These are phyloP conservation scores for Tetraneura akinire DNA, from an alignment of 1,140 invertebrate genomes.

Conservation along the genomic window DNA sequence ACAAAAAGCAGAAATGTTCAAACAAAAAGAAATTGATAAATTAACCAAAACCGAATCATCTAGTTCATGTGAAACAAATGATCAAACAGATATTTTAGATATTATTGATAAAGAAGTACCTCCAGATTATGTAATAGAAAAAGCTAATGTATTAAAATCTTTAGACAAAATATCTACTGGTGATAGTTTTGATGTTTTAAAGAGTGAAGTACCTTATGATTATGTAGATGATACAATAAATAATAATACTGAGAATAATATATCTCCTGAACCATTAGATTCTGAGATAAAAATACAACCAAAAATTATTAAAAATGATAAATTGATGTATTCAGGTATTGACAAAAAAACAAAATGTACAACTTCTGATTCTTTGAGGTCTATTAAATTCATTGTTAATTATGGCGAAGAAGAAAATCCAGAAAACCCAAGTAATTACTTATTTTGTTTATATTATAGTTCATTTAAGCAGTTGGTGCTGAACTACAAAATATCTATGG, in stretches of 20 bases:
- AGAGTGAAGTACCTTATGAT: constrained; percentile 39
- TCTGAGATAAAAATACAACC: neutral
- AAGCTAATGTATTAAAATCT: constrained; percentile 1
- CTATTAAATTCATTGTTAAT: constrained; percentile 24
- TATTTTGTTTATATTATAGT: no score
- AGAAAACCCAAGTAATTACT: constrained; percentile 27
- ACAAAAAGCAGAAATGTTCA: constrained; percentile 45
- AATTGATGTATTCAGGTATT: neutral
- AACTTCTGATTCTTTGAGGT: neutral
- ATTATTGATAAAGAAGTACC: constrained; percentile 40
- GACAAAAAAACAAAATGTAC: neutral
- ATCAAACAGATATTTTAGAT: constrained; percentile 27
- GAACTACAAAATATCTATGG: no score
- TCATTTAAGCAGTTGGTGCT: no score
- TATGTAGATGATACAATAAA: constrained; percentile 3
- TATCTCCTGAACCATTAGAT: neutral
- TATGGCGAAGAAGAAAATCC: constrained; percentile 22
- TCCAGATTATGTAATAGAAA: constrained; percentile 32
- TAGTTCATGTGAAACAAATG: neutral
- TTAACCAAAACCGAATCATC: neutral
- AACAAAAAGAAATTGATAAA: constrained; percentile 32
- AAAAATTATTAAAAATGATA: neutral
- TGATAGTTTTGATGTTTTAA: constrained; percentile 43
- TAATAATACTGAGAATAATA: constrained; percentile 29
- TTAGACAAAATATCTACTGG: neutral